phyloP scores from a whole-genome alignment of 2,797 vertebrate species.

The Cetoscarus ocellatus region DNA sequence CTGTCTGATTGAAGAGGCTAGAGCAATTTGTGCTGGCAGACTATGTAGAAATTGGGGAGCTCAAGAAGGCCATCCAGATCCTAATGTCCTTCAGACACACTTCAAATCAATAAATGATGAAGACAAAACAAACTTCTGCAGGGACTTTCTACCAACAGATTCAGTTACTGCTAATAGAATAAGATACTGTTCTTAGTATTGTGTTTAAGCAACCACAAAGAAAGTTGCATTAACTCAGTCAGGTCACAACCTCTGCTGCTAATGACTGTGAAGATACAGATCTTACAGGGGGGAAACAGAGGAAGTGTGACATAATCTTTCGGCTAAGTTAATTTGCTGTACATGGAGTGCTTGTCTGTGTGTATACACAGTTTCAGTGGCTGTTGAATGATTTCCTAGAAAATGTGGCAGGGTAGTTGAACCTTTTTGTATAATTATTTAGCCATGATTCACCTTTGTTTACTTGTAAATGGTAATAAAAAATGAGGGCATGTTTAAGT shows the following conservation, averaged over 20 bases:
- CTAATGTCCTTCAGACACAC: too few species aligned
- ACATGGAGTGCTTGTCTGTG: slow-evolving; percentile 11
- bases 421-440: slow-evolving; percentile 32
- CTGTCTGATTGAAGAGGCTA: too few species aligned
- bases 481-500: slow-evolving; percentile 9
- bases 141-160: slow-evolving; percentile 1
- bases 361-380: slow-evolving; percentile 37
- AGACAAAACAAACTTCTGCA: not conserved
- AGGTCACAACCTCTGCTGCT: slow-evolving; percentile 30
- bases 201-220: slow-evolving; percentile 12
- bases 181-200: slow-evolving; percentile 19
- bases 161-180: slow-evolving; percentile 3
- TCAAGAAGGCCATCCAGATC: too few species aligned
- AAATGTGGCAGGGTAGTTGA: slow-evolving; percentile 56
- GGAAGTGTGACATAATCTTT: slow-evolving; percentile 53
- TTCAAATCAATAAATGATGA: not conserved
- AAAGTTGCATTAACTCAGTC: slow-evolving; percentile 23
- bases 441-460: slow-evolving; percentile 9
- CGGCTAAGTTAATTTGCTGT: slow-evolving; percentile 50
- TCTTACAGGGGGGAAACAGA: slow-evolving; percentile 50
- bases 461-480: slow-evolving; percentile 30
- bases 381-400: slow-evolving; percentile 56
- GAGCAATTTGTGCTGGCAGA: too few species aligned
- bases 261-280: slow-evolving; percentile 47
- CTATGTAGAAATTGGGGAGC: too few species aligned